Base-by-base conservation (phyloP, 2,113 vertebrate genomes). In the Eira barbara region DNA sequence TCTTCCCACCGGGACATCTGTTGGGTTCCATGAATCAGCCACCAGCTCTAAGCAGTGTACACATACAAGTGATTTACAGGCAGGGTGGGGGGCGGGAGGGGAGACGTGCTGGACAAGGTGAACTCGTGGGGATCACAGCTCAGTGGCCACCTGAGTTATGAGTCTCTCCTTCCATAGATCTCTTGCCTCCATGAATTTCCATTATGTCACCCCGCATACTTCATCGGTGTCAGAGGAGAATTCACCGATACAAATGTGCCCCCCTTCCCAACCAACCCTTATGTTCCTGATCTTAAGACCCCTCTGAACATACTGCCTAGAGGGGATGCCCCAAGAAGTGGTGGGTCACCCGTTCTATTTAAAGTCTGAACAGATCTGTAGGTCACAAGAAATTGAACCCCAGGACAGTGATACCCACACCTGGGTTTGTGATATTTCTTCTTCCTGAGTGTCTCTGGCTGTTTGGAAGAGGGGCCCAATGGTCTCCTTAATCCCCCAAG, bases 141-240 rank as follows among this genome's bases (percentile, higher is more conserved):
- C 97, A 84, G 74, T 95, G 95, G 81, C 49, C 89, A 83, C 85
- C 97, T 97, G 98, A 96, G 47, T 97, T 97, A 97, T 55, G 97
- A 91, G 89, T 61, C 79, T 79, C 87, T 88, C 85, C 69, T 42
- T 59, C 42, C 94, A 86, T 63, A 79, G 76, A 89, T 93, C 92
- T 97, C 71, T 76, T 76, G 52, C 47, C 59, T 69, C 65, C 61
- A 9, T 96, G 93, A 88, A 95, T 95, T 95, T 85, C 83, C 45
- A 87, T 89, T 57, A 93, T 85, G 91, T 85, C 85, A 86, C 81
- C 74, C 42, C 1, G 31, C 61, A 49, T 76, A 82, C 82, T 89
- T 97, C 85, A 78, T 31, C 0, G 0, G 65, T 17, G 59, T 69
- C 65, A 52, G 88, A 95, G 79, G 95, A 85, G 71, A 78, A 17